phyloP scores from a whole-genome alignment of 2,888 invertebrate species.

The Lochmaea crataegi region DNA sequence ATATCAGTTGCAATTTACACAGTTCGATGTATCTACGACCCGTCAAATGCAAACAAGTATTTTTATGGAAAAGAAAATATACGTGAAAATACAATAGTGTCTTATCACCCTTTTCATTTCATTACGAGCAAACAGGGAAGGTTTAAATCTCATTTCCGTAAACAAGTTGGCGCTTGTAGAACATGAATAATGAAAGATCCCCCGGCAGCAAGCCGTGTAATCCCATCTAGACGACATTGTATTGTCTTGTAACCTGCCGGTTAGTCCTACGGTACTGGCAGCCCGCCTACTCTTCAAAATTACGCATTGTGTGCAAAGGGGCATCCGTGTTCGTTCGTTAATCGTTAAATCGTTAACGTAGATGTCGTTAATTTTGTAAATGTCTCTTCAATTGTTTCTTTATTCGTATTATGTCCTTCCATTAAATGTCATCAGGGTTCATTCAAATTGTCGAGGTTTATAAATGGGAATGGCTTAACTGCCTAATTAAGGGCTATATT shows the following conservation, averaged over 20 bases:
- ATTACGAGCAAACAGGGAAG: slow-evolving; percentile 42
- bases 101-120: background rate
- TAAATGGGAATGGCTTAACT: background rate
- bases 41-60: background rate
- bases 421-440: slow-evolving; percentile 19
- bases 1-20: no score
- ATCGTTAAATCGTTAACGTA: slow-evolving; percentile 56
- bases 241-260: slow-evolving; percentile 38
- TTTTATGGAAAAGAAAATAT: background rate
- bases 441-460: slow-evolving; percentile 14
- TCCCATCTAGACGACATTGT: slow-evolving; percentile 39
- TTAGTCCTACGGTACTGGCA: slow-evolving; percentile 32
- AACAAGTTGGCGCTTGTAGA: slow-evolving; percentile 44
- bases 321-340: slow-evolving; percentile 60
- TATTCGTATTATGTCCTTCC: slow-evolving; percentile 22
- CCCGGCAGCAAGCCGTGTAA: slow-evolving; percentile 38
- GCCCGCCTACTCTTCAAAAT: slow-evolving; percentile 47
- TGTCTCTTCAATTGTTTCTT: slow-evolving; percentile 43
- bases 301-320: slow-evolving; percentile 62
- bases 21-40: background rate
- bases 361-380: slow-evolving; percentile 61
- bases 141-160: slow-evolving; percentile 45
- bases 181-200: slow-evolving; percentile 49
- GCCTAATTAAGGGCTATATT: no score
- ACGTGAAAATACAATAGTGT: background rate